These are phyloP conservation scores for Heliconius ismenius DNA, from an alignment of 2,888 invertebrate species.

Conservation along the genomic window DNA sequence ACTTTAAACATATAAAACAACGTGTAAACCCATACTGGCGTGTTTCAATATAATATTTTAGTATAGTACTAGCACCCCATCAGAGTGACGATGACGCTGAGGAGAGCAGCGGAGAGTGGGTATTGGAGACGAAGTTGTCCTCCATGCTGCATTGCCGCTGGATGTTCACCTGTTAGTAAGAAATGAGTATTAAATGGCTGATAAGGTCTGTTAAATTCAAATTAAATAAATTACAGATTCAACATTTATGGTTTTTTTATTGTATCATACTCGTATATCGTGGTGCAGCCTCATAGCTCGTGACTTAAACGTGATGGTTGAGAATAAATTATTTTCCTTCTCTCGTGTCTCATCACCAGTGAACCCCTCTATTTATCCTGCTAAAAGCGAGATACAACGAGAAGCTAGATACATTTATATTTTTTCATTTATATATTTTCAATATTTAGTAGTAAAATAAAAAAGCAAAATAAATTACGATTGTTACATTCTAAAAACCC, in stretches of 20 bases:
- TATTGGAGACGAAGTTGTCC: slow-evolving; percentile 87
- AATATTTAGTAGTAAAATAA: no score
- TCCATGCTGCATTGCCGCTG: slow-evolving; percentile 93
- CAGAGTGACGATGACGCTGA: slow-evolving; percentile 85
- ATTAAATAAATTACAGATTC: background rate
- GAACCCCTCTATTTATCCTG: no score
- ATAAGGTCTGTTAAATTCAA: no score
- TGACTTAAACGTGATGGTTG: no score
- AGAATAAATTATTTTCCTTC: no score
- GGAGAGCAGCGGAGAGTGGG: slow-evolving; percentile 86
- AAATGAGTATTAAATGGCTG: background rate
- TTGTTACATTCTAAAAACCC: no score
- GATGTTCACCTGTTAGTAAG: slow-evolving; percentile 86
- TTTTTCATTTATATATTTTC: no score
- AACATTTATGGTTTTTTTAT: background rate
- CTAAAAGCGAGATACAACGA: no score
- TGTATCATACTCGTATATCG: background rate
- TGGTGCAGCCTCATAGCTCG: no score
- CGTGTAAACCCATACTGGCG: background rate
- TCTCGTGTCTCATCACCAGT: no score
- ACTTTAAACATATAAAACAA: background rate
- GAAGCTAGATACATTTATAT: no score
- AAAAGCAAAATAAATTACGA: no score
- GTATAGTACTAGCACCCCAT: slow-evolving; percentile 75
- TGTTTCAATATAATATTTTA: slow-evolving; percentile 16